These are phyloP conservation scores for Camponotus fellah DNA, from an alignment of 2,888 invertebrate species.

Conservation along the genomic window DNA sequence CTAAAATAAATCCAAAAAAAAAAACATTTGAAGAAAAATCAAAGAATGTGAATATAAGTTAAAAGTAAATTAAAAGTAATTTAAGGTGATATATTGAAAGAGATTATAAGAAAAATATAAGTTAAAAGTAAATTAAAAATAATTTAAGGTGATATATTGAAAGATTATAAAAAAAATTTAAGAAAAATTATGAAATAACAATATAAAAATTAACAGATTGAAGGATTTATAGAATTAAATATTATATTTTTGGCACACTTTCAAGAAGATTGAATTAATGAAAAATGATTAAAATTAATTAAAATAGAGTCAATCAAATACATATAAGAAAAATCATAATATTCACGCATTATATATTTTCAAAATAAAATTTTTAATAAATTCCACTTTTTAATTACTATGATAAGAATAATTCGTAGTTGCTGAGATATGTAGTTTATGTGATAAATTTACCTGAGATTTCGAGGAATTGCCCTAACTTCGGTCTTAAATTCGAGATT, in stretches of 20 bases:
- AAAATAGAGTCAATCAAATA: background rate
- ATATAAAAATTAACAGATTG: conserved; percentile 6
- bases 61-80: background rate
- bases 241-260: background rate
- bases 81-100: background rate
- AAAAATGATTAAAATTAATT: background rate
- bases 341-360: background rate
- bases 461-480: background rate
- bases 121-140: background rate
- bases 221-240: background rate
- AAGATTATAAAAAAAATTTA: background rate
- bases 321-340: background rate
- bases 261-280: background rate
- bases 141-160: background rate
- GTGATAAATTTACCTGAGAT: conserved; percentile 16
- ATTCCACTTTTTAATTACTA: background rate
- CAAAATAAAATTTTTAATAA: background rate
- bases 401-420: background rate
- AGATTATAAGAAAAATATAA: background rate
- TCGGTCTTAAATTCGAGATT: conserved; percentile 3
- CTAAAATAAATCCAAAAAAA: background rate
- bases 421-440: background rate
- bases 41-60: background rate
- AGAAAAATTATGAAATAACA: background rate
- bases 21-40: background rate